Percentiles rank a stretch among this genome's conserved stretches.
Evolutionary conservation across 2,113 vertebrate species (phyloP).

Genomic region (Caloenas nicobarica): DNA sequence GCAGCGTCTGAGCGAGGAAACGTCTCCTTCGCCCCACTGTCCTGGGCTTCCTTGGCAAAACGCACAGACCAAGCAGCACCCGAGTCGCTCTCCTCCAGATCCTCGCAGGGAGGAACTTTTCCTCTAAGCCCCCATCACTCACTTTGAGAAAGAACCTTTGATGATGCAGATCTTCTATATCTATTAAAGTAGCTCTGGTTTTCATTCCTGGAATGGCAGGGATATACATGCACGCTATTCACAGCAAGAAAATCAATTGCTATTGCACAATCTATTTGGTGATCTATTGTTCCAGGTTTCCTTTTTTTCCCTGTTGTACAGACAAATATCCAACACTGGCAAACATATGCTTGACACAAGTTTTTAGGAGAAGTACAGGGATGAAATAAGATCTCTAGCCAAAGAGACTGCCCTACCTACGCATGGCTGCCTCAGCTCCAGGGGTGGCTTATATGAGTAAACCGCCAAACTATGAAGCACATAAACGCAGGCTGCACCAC

Average conservation of each 20-base stretch:
- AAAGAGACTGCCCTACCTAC: background rate
- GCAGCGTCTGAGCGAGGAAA: background rate
- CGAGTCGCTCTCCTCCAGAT: background rate
- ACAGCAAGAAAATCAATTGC: background rate
- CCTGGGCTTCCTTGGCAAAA: background rate
- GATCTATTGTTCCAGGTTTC: background rate
- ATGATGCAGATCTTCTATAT: background rate
- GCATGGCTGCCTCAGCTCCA: background rate
- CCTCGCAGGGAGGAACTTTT: background rate
- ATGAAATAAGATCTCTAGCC: background rate
- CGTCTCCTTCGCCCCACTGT: background rate
- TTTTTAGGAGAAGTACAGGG: background rate
- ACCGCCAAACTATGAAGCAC: background rate
- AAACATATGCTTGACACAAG: background rate
- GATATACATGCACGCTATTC: background rate
- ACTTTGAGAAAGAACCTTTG: background rate
- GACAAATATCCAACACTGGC: background rate
- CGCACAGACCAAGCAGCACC: background rate
- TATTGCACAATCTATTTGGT: background rate
- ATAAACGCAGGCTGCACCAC: background rate
- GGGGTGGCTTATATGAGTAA: background rate
- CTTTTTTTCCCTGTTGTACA: background rate
- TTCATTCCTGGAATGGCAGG: background rate
- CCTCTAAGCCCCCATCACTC: background rate
- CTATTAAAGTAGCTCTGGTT: background rate